phyloP scores from a whole-genome alignment of 2,888 invertebrate genomes.

The Esperia sulphurella region DNA sequence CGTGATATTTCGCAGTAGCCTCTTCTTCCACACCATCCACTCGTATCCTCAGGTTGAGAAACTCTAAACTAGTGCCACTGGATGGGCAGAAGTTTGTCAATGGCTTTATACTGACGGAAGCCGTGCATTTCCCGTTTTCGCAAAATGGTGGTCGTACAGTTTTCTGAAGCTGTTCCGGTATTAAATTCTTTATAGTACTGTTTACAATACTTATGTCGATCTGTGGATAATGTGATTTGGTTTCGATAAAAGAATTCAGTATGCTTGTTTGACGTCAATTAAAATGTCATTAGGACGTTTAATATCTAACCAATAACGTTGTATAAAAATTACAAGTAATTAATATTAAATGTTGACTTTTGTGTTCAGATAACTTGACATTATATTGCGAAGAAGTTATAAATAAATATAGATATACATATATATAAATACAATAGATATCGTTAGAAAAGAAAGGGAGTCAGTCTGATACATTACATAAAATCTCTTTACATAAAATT shows the following conservation, averaged over 20 bases:
- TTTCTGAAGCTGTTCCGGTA: slow-evolving; percentile 10
- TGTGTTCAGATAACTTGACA: no score
- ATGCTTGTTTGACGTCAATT: no score
- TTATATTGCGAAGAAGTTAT: no score
- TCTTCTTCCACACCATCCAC: slow-evolving; percentile 9
- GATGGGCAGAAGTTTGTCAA: slow-evolving; percentile 38
- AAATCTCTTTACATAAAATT: no score
- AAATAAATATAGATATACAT: no score
- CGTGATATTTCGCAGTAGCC: slow-evolving; percentile 38
- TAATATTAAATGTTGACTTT: no score
- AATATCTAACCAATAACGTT: no score
- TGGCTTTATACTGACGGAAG: slow-evolving; percentile 6
- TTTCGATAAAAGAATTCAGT: not conserved
- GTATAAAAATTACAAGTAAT: no score
- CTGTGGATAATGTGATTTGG: slow-evolving; percentile 6
- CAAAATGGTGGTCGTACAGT: slow-evolving; percentile 14
- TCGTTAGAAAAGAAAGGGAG: no score
- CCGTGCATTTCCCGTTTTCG: slow-evolving; percentile 21
- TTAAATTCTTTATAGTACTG: slow-evolving; percentile 30
- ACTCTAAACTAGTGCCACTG: slow-evolving; percentile 30
- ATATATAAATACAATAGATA: no score
- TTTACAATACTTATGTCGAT: slow-evolving; percentile 23
- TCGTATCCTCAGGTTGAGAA: slow-evolving; percentile 33
- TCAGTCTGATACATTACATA: no score
- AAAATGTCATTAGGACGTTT: no score